Evolutionary conservation across 2,888 invertebrate genomes (phyloP).

Genomic region (Electrophaes corylata): DNA sequence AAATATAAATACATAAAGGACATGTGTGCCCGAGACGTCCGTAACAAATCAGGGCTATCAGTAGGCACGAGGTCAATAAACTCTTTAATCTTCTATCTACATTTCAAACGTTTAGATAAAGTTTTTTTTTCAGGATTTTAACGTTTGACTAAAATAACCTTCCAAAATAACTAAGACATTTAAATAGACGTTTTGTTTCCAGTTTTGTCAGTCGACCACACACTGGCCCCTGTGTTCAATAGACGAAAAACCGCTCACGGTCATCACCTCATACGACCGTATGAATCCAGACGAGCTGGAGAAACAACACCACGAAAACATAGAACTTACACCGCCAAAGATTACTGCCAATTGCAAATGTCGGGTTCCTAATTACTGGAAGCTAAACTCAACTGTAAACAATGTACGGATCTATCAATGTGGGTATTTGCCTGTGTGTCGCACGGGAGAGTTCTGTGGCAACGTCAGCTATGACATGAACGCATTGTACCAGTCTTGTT

Average conservation of each 20-base stretch:
- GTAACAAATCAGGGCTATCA: too few relatives aligned
- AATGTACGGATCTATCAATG: slow-evolving; percentile 70
- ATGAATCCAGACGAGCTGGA: slow-evolving; percentile 74
- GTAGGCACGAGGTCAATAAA: too few relatives aligned
- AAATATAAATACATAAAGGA: too few relatives aligned
- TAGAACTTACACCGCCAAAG: slow-evolving; percentile 69
- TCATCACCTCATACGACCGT: slow-evolving; percentile 57
- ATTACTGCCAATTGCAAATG: slow-evolving; percentile 80
- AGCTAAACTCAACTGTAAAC: slow-evolving; percentile 51
- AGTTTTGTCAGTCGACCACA: slow-evolving; percentile 80
- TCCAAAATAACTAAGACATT: too few relatives aligned
- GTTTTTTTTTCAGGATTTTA: too few relatives aligned
- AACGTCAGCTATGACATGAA: slow-evolving; percentile 83
- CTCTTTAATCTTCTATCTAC: too few relatives aligned
- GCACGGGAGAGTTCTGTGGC: slow-evolving; percentile 85
- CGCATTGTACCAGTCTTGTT: slow-evolving; percentile 85
- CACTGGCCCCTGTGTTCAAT: slow-evolving; percentile 66
- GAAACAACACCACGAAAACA: slow-evolving; percentile 63
- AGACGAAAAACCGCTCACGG: slow-evolving; percentile 63
- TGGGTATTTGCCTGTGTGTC: slow-evolving; percentile 78
- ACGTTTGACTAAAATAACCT: too few relatives aligned
- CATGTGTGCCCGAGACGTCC: too few relatives aligned
- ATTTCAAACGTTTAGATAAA: too few relatives aligned
- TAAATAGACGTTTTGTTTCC: slow-evolving; percentile 40
- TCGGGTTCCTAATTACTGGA: slow-evolving; percentile 81